Evolutionary conservation across 1,140 invertebrate genomes (phyloP), one percentile per base, ranked within the genome.

Genomic region (Uloborus diversus): DNA sequence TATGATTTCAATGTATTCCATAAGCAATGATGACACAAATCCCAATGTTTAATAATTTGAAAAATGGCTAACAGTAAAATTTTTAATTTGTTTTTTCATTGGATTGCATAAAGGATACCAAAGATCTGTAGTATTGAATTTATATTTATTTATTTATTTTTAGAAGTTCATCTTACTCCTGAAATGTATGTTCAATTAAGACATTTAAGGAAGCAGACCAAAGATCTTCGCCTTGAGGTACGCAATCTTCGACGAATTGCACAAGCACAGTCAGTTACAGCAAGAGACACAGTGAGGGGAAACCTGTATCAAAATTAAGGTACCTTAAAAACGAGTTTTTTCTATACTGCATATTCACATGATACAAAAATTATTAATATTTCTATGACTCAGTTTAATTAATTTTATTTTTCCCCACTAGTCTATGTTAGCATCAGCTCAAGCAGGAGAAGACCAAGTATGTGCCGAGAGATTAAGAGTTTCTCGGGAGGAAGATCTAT

Each of bases 151-250:
- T 53, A 4, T 17, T 49, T 49, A 28, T 23, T 79, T 81, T 20
- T 82, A 87, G 91, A 92, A 83, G 84, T 92, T 80, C 90, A 90
- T 32, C 88, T 96, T 2, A 93, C 93, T 4, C 92, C 93, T 3
- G 94, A 96, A 86, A 93, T 94, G 89, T 95, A 94, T 86, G 93
- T 93, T 85, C 94, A 96, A 81, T 86, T 97, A 51, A 88, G 93
- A 61, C 90, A 92, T 35, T 86, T 97, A 64, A 94, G 96, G 84
- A 96, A 96, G 85, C 94, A 95, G 85, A 93, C 95, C 7, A 95
- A 94, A 84, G 95, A 97, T 86, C 88, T 98, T 20, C 89, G 93
- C 71, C 91, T 93, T 80, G 96, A 99, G 88, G 92, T 98, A 71
- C 90, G 93, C 75, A 94, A 94, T 84, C 87, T 99, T 27, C 89